Evolutionary conservation across 2,888 invertebrate genomes (phyloP).

Genomic region (Cantharis flavilabris): DNA sequence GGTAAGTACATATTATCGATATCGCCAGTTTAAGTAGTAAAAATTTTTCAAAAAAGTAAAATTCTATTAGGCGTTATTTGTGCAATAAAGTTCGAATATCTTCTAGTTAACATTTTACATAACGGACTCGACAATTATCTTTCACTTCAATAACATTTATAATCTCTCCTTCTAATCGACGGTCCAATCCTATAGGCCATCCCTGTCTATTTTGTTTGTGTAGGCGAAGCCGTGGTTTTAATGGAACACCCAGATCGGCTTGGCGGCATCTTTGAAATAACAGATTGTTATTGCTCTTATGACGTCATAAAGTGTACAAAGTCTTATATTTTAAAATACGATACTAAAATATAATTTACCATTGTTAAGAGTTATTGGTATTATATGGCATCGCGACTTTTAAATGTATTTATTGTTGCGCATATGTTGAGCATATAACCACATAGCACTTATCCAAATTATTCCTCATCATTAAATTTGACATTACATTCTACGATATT

Average conservation of each 20-base stretch:
- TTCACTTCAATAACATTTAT: background rate
- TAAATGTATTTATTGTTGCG: background rate
- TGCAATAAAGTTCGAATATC: background rate
- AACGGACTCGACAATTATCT: background rate
- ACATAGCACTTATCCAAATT: background rate
- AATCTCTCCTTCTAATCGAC: background rate
- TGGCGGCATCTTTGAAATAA: slow-evolving; percentile 53
- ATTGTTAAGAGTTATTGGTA: slow-evolving; percentile 12
- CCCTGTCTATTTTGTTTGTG: slow-evolving; percentile 31
- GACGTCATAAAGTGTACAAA: slow-evolving; percentile 37
- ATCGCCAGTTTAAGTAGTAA: background rate
- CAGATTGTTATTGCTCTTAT: slow-evolving; percentile 43
- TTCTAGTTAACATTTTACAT: background rate
- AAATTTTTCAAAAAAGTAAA: background rate
- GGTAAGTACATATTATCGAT: background rate
- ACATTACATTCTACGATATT: background rate
- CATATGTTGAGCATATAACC: background rate
- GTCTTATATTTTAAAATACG: background rate
- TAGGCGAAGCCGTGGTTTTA: slow-evolving; percentile 51
- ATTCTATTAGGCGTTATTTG: background rate
- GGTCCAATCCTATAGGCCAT: background rate
- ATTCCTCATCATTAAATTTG: background rate
- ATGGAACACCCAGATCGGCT: slow-evolving; percentile 56
- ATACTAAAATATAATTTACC: slow-evolving; percentile 22
- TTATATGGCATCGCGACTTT: background rate